Evolutionary conservation across 1,140 invertebrate species (phyloP).

Genomic region (Penaeus vannamei): DNA sequence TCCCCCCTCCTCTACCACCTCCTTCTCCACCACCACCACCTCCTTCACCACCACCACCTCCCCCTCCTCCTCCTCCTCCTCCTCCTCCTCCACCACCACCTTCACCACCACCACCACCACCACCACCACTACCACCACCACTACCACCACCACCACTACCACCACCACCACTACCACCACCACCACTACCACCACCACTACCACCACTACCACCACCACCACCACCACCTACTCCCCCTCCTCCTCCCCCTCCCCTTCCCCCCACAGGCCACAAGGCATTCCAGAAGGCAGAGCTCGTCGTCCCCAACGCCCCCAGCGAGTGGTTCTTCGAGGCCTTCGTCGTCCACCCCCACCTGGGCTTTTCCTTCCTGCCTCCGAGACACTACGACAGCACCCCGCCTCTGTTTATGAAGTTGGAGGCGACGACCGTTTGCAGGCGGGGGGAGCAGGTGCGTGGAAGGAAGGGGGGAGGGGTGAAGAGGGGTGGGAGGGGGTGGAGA

Average conservation of each 20-base stretch:
- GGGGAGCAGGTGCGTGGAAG: slow-evolving; percentile 59
- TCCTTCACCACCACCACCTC: no score
- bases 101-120: no score
- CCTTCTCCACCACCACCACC: no score
- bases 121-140: no score
- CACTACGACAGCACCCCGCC: slow-evolving; percentile 55
- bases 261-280: slow-evolving; percentile 49
- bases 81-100: no score
- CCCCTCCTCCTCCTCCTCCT: no score
- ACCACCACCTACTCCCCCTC: neutral
- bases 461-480: no score
- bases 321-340: slow-evolving; percentile 47
- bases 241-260: no score
- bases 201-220: neutral
- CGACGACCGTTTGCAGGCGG: slow-evolving; percentile 51
- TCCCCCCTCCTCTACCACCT: no score
- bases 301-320: slow-evolving; percentile 31
- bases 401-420: slow-evolving; percentile 55
- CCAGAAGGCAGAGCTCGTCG: slow-evolving; percentile 19
- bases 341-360: slow-evolving; percentile 20
- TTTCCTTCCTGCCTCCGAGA: slow-evolving; percentile 26
- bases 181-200: neutral
- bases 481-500: neutral
- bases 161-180: neutral
- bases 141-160: no score